Evolutionary conservation across 2,113 vertebrate genomes (phyloP).

Genomic region (Crocuta crocuta): DNA sequence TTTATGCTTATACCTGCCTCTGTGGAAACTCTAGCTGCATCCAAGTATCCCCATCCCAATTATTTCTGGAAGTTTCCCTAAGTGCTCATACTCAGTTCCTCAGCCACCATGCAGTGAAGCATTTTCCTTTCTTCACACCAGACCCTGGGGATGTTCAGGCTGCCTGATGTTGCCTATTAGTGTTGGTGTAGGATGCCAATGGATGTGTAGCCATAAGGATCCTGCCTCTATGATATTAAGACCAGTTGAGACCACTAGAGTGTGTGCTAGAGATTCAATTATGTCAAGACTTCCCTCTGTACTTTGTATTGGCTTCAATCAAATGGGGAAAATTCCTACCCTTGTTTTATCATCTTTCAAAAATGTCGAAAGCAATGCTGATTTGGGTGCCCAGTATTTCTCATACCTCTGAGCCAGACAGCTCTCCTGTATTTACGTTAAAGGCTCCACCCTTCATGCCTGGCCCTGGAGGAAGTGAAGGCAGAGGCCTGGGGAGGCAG

Average conservation of each 20-base stretch:
- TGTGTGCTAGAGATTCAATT: background rate
- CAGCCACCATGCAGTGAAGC: accelerated
- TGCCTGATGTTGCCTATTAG: too few species aligned
- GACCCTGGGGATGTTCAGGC: too few species aligned
- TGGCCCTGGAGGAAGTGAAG: background rate
- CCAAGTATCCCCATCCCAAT: background rate
- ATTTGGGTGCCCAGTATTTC: background rate
- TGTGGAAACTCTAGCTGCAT: background rate
- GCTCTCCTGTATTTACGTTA: background rate
- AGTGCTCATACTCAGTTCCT: background rate
- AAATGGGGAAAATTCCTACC: background rate
- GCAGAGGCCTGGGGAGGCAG: background rate
- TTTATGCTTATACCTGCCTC: background rate
- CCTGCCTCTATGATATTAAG: background rate
- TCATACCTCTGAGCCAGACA: background rate
- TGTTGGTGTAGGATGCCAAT: background rate
- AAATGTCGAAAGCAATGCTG: background rate
- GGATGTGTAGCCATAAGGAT: accelerated
- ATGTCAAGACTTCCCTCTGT: background rate
- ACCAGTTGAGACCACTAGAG: background rate
- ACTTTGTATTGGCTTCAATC: background rate
- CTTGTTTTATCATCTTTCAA: background rate
- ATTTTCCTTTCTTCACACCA: background rate
- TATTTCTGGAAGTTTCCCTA: background rate
- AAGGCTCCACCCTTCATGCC: background rate